phyloP scores from a whole-genome alignment of 1,140 invertebrate species.

The Gonioctena quinquepunctata region DNA sequence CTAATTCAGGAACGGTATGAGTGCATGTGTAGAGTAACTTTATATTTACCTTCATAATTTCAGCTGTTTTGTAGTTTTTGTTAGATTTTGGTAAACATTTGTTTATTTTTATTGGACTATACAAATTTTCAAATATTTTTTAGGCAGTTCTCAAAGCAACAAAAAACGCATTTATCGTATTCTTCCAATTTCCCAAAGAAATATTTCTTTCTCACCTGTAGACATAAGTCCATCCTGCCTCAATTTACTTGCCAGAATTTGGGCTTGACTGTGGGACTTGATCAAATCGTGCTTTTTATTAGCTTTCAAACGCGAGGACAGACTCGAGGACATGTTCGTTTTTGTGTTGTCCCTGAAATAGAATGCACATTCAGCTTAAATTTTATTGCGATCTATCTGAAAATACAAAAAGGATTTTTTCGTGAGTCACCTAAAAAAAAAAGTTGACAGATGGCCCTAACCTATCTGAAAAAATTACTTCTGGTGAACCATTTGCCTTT shows the following conservation, averaged over 20 bases:
- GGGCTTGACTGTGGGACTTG: constrained; percentile 53
- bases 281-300: constrained; percentile 52
- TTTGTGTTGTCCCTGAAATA: constrained; percentile 9
- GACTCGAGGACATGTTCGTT: constrained; percentile 52
- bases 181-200: no score
- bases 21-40: no score
- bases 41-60: no score
- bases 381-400: not conserved
- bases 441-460: constrained; percentile 2
- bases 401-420: constrained; percentile 8
- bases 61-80: no score
- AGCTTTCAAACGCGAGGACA: constrained; percentile 51
- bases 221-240: constrained; percentile 53
- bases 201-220: constrained; percentile 47
- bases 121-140: no score
- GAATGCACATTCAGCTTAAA: not conserved
- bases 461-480: no score
- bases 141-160: no score
- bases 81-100: no score
- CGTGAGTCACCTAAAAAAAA: constrained; percentile 6
- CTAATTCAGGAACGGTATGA: no score
- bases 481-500: no score
- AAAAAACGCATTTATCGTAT: no score
- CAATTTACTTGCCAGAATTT: constrained; percentile 52
- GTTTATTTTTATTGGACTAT: no score